Percentiles rank a stretch among this genome's conserved stretches.
Conservation (phyloP, 2,113 vertebrate species). For the Recurvirostra avosetta region DNA sequence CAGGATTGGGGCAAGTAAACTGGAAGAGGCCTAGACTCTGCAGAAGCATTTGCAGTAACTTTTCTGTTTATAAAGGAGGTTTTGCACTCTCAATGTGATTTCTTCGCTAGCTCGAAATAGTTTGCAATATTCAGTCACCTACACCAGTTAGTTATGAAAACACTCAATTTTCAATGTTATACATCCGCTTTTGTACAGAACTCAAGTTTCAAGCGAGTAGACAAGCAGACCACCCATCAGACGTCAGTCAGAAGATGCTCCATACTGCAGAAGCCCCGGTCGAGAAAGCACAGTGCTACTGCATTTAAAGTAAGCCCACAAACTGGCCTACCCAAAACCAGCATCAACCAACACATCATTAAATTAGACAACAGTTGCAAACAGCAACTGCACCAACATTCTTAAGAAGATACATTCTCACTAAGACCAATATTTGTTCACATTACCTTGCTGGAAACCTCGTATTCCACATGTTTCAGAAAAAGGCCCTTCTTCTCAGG, state of each 20-base stretch:
- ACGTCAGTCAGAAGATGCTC: not conserved
- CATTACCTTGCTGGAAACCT: conserved; percentile 90
- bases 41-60: not conserved
- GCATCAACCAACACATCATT: not conserved
- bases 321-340: not conserved
- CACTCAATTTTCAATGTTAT: rapidly evolving
- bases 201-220: not conserved
- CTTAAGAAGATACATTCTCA: not conserved
- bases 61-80: not conserved
- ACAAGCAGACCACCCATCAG: not conserved
- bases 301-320: not conserved
- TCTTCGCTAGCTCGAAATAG: not conserved
- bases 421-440: not conserved
- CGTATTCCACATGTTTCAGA: conserved; percentile 97
- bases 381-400: not conserved
- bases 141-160: not conserved
- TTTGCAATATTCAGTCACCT: not conserved
- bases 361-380: not conserved
- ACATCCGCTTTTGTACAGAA: not conserved
- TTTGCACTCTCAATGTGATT: not conserved
- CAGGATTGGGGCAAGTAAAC: not conserved
- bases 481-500: conserved; percentile 98
- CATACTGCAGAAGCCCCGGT: not conserved
- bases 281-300: not conserved
- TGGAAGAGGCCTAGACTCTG: not conserved